These are phyloP conservation scores for Eristalis intricaria DNA, from an alignment of 2,888 invertebrate species.

Conservation along the genomic window DNA sequence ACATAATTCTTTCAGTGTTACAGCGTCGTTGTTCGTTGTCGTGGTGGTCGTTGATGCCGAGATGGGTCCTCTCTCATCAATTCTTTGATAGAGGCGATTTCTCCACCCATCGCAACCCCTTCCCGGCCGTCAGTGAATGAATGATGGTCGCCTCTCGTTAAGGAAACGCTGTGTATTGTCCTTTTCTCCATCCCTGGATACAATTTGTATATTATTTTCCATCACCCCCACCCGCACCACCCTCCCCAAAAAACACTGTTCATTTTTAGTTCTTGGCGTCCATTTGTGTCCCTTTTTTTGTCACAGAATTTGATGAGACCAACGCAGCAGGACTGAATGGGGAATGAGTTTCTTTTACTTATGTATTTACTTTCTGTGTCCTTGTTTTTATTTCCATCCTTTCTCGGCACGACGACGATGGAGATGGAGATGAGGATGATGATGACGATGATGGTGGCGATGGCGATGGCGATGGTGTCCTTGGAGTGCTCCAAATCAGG, in stretches of 20 bases:
- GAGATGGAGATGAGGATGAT: too few relatives aligned
- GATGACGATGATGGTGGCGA: too few relatives aligned
- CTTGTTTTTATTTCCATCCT: not conserved
- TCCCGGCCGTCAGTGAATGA: not conserved
- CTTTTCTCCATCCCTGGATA: not conserved
- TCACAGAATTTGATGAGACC: not conserved
- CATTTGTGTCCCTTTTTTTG: not conserved
- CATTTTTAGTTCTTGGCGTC: not conserved
- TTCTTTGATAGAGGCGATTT: conserved; percentile 63
- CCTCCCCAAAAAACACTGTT: too few relatives aligned
- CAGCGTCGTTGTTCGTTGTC: conserved; percentile 15
- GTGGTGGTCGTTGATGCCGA: conserved; percentile 4
- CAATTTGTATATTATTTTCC: not conserved
- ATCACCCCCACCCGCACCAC: too few relatives aligned
- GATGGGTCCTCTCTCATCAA: conserved; percentile 63
- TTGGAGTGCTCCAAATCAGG: too few relatives aligned
- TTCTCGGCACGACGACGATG: not conserved
- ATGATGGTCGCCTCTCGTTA: not conserved
- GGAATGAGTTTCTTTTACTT: not conserved
- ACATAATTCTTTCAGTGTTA: conserved; percentile 65
- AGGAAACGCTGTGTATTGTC: not conserved
- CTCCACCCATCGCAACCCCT: not conserved
- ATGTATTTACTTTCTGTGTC: not conserved
- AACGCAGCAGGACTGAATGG: not conserved
- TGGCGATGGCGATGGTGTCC: too few relatives aligned